These are phyloP conservation scores for Rhabditoides inermis DNA, from an alignment of 2,888 invertebrate genomes.

Conservation along the genomic window DNA sequence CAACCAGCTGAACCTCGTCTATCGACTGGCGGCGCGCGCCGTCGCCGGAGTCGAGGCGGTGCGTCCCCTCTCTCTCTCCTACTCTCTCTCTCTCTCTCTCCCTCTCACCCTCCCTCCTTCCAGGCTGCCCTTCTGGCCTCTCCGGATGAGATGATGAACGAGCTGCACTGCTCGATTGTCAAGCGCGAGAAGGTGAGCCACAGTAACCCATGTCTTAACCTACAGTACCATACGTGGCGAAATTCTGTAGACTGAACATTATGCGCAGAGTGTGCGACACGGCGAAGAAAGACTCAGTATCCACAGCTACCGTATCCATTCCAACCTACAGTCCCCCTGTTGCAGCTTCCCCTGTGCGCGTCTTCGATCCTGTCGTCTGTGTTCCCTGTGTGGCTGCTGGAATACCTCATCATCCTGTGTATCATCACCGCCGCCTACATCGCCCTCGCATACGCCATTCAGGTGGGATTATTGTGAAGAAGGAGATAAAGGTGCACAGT, in stretches of 20 bases:
- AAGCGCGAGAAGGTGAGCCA: conserved; percentile 19
- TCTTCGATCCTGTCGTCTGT: conserved; percentile 25
- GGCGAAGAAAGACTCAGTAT: no score
- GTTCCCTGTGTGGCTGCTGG: conserved; percentile 37
- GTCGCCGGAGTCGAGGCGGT: no score
- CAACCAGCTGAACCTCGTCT: no score
- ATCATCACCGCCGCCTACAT: conserved; percentile 47
- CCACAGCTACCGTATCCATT: not conserved
- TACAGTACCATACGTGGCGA: no score
- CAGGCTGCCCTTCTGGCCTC: conserved; percentile 1
- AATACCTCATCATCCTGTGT: conserved; percentile 41
- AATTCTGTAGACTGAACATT: no score
- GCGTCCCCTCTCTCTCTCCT: no score
- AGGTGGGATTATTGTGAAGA: no score
- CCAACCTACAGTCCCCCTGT: conserved; percentile 4
- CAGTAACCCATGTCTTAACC: not conserved
- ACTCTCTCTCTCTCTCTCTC: no score
- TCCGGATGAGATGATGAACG: conserved; percentile 23
- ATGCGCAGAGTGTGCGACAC: no score
- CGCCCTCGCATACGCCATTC: conserved; percentile 46
- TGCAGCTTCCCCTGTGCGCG: conserved; percentile 19
- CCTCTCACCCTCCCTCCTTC: no score
- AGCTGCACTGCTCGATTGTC: conserved; percentile 33
- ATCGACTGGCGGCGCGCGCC: no score
- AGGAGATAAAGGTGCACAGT: no score